phyloP scores from a whole-genome alignment of 2,113 vertebrate genomes.

The Psittacara wagleri region DNA sequence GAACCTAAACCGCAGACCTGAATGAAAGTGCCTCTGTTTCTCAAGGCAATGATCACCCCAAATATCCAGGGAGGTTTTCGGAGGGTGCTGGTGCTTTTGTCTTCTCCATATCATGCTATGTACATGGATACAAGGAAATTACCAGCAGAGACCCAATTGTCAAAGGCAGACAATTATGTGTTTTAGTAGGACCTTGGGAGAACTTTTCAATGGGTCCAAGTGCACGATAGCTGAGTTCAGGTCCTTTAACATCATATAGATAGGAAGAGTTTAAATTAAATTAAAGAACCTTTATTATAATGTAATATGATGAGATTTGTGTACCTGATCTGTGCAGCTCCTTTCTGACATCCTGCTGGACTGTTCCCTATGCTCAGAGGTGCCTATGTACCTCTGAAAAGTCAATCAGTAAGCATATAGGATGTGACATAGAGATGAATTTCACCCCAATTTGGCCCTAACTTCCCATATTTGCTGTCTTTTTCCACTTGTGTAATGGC shows the following conservation, averaged over 20 bases:
- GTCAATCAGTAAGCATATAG: accelerated
- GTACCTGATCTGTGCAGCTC: background rate
- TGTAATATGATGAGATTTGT: background rate
- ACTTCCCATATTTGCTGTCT: background rate
- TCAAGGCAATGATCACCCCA: background rate
- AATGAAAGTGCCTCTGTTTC: background rate
- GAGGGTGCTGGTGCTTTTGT: background rate
- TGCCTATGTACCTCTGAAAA: background rate
- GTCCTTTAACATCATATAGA: background rate
- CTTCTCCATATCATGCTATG: background rate
- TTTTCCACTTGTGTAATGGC: background rate
- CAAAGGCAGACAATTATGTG: background rate
- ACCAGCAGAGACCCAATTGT: background rate
- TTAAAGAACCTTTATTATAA: background rate
- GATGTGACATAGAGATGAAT: background rate
- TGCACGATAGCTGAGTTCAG: background rate
- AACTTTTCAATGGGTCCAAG: background rate
- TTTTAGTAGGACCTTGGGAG: background rate
- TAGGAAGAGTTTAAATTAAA: background rate
- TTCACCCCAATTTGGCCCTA: background rate
- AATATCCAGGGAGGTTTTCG: background rate
- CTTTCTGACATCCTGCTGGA: background rate
- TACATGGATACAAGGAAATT: background rate
- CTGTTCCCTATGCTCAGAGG: background rate
- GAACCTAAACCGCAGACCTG: background rate